Percentiles rank a stretch among this genome's conserved stretches.
These are phyloP conservation scores for Palloptera scutellata DNA, from an alignment of 2,888 invertebrate genomes.

Conservation along the genomic window DNA sequence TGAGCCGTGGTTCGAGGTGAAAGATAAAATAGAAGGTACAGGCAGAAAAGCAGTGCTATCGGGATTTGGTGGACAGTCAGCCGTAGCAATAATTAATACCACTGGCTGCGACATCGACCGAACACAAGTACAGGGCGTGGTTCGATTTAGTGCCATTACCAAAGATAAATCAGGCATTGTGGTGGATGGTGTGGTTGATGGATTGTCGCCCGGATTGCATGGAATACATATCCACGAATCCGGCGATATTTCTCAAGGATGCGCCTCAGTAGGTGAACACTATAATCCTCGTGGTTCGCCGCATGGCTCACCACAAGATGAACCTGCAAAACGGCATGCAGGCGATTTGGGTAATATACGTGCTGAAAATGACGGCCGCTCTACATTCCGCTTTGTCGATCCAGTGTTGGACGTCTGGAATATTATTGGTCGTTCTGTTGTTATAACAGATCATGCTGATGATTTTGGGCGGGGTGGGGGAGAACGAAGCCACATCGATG, in stretches of 20 bases:
- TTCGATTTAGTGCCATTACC: conserved; percentile 71
- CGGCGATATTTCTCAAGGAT: conserved; percentile 74
- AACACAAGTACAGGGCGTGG: conserved; percentile 73
- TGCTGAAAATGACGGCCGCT: conserved; percentile 71
- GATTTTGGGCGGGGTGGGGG: conserved; percentile 69
- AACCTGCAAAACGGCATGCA: conserved; percentile 65
- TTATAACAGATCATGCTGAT: conserved; percentile 72
- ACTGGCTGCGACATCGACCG: conserved; percentile 53
- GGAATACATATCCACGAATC: conserved; percentile 72
- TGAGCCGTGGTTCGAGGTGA: conserved; percentile 62
- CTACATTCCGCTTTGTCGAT: conserved; percentile 72
- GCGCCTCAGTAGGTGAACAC: conserved; percentile 70
- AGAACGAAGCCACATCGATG: conserved; percentile 68
- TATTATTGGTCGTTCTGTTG: conserved; percentile 80
- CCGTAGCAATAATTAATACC: conserved; percentile 77
- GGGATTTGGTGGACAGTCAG: conserved; percentile 78
- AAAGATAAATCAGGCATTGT: conserved; percentile 68
- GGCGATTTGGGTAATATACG: conserved; percentile 74
- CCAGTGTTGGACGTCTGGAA: conserved; percentile 72
- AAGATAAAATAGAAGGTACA: conserved; percentile 67
- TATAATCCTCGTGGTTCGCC: conserved; percentile 67
- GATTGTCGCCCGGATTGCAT: conserved; percentile 71
- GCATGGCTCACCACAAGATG: conserved; percentile 67
- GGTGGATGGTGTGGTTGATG: conserved; percentile 86
- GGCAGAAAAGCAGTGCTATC: conserved; percentile 80